A percentile compares a stretch with the other conserved stretches of the same genome.
Evolutionary conservation across 2,113 vertebrate genomes (phyloP).

Genomic region (Bos taurus): DNA sequence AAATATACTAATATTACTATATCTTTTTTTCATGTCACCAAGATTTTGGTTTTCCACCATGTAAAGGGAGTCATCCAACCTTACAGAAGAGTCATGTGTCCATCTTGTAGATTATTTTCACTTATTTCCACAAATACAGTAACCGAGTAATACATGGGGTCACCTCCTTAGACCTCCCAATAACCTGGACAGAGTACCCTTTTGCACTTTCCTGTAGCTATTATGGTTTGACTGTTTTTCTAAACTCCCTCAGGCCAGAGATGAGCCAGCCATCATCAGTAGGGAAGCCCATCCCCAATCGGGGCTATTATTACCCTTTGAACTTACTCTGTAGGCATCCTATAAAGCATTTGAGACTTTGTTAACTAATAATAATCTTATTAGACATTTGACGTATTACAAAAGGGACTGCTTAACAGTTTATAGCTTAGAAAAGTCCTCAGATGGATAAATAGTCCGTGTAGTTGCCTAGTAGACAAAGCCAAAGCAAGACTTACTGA

Average conservation of each 20-base stretch:
- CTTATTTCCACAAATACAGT: neutral
- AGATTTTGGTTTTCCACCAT: neutral
- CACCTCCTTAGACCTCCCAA: neutral
- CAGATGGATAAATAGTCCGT: neutral
- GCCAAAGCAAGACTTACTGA: neutral
- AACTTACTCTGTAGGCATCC: neutral
- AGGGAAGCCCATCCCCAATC: neutral
- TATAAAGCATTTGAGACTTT: neutral
- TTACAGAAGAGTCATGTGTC: neutral
- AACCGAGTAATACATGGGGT: neutral
- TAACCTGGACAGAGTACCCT: neutral
- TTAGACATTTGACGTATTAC: neutral
- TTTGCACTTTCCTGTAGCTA: neutral
- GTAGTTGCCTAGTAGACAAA: neutral
- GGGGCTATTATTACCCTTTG: neutral
- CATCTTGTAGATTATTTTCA: neutral
- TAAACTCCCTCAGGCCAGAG: neutral
- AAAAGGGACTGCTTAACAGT: neutral
- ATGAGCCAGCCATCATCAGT: neutral
- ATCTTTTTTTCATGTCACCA: neutral
- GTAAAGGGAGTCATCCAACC: neutral
- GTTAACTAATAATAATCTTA: neutral
- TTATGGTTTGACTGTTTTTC: neutral
- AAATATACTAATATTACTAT: neutral
- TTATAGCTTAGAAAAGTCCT: slow-evolving; percentile 4